phyloP scores from a whole-genome alignment of 2,888 invertebrate species.

The Fabriciana adippe region DNA sequence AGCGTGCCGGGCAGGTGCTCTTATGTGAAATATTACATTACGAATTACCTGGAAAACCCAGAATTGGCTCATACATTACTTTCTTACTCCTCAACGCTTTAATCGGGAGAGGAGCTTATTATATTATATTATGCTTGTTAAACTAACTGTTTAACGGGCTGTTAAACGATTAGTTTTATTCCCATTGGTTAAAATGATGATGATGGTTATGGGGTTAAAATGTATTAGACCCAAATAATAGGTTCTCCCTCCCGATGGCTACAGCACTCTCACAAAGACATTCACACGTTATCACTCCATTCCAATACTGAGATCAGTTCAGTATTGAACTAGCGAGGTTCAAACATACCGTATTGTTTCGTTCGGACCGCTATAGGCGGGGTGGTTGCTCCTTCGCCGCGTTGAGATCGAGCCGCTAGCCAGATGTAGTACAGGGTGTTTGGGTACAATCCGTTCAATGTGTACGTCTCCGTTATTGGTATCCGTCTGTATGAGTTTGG shows the following conservation, averaged over 20 bases:
- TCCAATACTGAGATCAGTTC: neutral
- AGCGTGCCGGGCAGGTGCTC: conserved; percentile 82
- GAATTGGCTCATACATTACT: conserved; percentile 57
- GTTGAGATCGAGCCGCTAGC: conserved; percentile 95
- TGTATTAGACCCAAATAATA: neutral
- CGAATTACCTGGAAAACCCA: conserved; percentile 74
- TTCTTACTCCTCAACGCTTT: conserved; percentile 56
- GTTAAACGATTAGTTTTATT: too few relatives aligned
- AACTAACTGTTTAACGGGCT: too few relatives aligned
- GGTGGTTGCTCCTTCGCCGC: conserved; percentile 97
- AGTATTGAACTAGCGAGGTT: neutral
- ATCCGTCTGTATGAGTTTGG: conserved; percentile 82
- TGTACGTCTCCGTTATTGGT: conserved; percentile 92
- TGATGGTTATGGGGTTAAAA: neutral
- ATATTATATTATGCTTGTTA: neutral
- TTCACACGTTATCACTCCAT: conserved; percentile 3
- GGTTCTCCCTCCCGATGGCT: neutral
- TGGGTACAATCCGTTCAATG: conserved; percentile 94
- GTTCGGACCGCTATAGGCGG: conserved; percentile 97
- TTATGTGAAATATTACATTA: conserved; percentile 78
- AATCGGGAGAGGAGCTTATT: conserved; percentile 39
- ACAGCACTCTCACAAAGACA: conserved; percentile 14
- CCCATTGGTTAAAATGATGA: too few relatives aligned
- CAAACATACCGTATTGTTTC: conserved; percentile 97
- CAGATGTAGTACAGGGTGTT: conserved; percentile 98